A percentile compares a stretch with the other conserved stretches of the same genome.
Conservation (phyloP, 2,797 vertebrate species). For the Alouatta caraya region DNA sequence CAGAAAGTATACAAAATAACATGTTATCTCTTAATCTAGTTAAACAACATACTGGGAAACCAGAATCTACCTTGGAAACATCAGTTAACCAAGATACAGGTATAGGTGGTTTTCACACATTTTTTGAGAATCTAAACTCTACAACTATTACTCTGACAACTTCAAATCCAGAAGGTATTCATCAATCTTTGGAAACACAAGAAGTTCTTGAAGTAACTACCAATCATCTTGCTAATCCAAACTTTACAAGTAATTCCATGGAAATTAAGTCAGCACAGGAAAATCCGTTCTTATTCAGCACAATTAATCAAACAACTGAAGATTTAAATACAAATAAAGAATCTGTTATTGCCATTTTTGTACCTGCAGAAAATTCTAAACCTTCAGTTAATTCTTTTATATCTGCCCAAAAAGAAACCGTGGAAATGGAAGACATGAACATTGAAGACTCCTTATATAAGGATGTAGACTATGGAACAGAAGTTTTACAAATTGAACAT, state of each 20-base stretch:
- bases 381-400: constrained; percentile 72
- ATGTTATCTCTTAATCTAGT: constrained; percentile 43
- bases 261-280: constrained; percentile 79
- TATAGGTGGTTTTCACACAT: constrained; percentile 51
- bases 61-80: constrained; percentile 61
- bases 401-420: constrained; percentile 69
- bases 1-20: constrained; percentile 46
- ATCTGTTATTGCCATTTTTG: constrained; percentile 83
- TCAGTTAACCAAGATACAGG: constrained; percentile 44
- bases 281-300: constrained; percentile 79
- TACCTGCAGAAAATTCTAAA: constrained; percentile 79
- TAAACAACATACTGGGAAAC: constrained; percentile 54
- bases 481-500: constrained; percentile 86
- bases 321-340: constrained; percentile 79
- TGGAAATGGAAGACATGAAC: constrained; percentile 70
- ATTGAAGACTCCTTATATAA: constrained; percentile 59
- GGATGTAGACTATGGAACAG: constrained; percentile 70
- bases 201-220: constrained; percentile 65
- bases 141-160: constrained; percentile 77
- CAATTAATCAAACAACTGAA: constrained; percentile 82
- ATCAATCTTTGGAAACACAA: constrained; percentile 74
- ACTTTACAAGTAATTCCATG: constrained; percentile 65
- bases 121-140: constrained; percentile 71
- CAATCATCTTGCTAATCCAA: constrained; percentile 63
- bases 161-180: constrained; percentile 69